Percentiles rank a stretch among this genome's conserved stretches.
Evolutionary conservation across 2,113 vertebrate genomes (phyloP).

Genomic region (Neolamprologus falcicula): DNA sequence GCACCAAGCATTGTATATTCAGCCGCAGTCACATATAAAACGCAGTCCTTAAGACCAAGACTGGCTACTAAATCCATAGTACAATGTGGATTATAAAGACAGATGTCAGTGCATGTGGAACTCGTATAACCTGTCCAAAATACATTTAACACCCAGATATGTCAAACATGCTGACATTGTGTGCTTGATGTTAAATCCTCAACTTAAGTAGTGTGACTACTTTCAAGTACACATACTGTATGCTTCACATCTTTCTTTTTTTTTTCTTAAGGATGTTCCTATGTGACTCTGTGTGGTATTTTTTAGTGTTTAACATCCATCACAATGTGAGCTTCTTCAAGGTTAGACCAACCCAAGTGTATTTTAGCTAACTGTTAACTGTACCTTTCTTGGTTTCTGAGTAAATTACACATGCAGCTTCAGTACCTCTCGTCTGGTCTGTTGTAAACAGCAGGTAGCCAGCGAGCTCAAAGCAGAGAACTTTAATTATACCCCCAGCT

Average conservation of each 20-base stretch:
- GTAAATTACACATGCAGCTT: neutral
- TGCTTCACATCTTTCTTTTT: neutral
- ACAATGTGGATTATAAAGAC: slow-evolving; percentile 53
- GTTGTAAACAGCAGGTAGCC: slow-evolving; percentile 22
- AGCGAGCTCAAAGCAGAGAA: slow-evolving; percentile 3
- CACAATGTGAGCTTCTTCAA: slow-evolving; percentile 11
- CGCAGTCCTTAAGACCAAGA: neutral
- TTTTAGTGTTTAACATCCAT: neutral
- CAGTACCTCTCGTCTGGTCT: neutral
- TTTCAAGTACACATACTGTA: neutral
- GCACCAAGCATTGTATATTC: neutral
- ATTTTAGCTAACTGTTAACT: neutral
- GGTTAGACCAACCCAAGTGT: neutral
- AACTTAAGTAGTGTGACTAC: neutral
- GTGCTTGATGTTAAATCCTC: neutral
- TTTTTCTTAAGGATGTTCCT: neutral
- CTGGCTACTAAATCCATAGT: slow-evolving; percentile 39
- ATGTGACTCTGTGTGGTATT: neutral
- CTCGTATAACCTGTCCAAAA: slow-evolving; percentile 32
- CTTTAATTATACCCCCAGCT: slow-evolving; percentile 40
- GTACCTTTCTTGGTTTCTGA: neutral
- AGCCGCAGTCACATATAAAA: neutral
- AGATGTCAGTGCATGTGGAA: slow-evolving; percentile 29
- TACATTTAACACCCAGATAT: slow-evolving; percentile 8
- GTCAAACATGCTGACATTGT: neutral